phyloP scores from a whole-genome alignment of 2,797 vertebrate genomes.

The Lutjanus campechanus region DNA sequence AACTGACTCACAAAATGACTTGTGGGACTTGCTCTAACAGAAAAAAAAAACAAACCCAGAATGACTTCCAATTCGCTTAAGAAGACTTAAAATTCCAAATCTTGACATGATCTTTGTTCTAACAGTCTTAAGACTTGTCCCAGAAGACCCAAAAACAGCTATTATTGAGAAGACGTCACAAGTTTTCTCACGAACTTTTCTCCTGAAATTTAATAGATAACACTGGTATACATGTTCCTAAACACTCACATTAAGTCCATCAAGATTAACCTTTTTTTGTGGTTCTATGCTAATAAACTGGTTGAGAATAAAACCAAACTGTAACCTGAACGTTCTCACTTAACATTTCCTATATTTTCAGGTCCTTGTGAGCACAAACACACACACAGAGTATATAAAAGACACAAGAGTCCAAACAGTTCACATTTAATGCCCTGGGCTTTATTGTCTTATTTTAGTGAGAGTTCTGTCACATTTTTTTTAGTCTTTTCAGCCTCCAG shows the following conservation, averaged over 20 bases:
- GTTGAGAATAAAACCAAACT: not conserved
- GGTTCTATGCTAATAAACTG: not conserved
- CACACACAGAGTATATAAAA: not conserved
- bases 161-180: no score
- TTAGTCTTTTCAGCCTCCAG: slow-evolving; percentile 91
- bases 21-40: no score
- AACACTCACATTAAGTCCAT: not conserved
- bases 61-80: no score
- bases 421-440: slow-evolving; percentile 99
- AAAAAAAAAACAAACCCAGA: no score
- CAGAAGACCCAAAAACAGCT: no score
- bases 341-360: not conserved
- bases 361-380: not conserved
- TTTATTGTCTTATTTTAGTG: slow-evolving; percentile 96
- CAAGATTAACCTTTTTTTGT: not conserved
- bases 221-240: not conserved
- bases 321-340: not conserved
- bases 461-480: slow-evolving; percentile 93
- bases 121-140: no score
- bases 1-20: no score
- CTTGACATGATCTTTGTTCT: no score
- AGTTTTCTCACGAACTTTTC: no score
- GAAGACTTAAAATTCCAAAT: no score
- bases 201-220: not conserved
- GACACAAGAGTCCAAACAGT: slow-evolving; percentile 76